Evolutionary conservation across 2,113 vertebrate genomes (phyloP), one percentile per base, ranked within the genome.

Genomic region (Petrocephalus microphthalmus): DNA sequence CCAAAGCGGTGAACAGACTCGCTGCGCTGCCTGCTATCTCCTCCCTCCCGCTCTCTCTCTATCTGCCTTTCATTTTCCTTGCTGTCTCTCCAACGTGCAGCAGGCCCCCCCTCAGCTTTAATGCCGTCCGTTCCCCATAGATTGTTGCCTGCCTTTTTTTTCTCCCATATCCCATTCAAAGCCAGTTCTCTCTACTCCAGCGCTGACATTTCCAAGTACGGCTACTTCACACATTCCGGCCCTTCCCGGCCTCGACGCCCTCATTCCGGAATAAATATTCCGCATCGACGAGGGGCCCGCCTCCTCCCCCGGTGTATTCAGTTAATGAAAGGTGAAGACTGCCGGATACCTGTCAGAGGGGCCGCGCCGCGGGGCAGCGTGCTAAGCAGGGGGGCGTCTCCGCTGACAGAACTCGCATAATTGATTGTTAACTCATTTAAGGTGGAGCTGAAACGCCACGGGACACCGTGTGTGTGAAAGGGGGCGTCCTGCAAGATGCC

Each of bases 381-480:
- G 45, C 20, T 47, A 84, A n/a, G 81, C 20, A 10, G 42, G 33
- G 17, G 10, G 52, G 84, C n/a, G n/a, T 85, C 84, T 37, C 51
- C 25, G 51, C 51, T 85, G 84, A 53, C 84, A 53, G 84, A 49
- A 56, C 84, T 85, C 56, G 84, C 84, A 85, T 85, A 85, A 85
- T 85, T 85, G 52, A 85, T 85, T 84, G 82, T 84, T 84, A 52
- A 84, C 84, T 37, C 81, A 33, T 54, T 85, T 52, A 33, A 19
- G 11, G 29, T 90, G 89, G 91, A 91, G 93, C 85, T 93, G 91
- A 90, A 92, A 93, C 94, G 87, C 91, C 92, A 89, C 88, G 93
- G 89, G 92, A 92, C 94, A 56, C 56, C 37, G n/a, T 17, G 52
- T 85, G 49, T 17, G 25, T 53, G 47, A 85, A 51, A 25, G 57